A percentile compares a stretch with the other conserved stretches of the same genome.
These are phyloP conservation scores for Mythimna albipuncta DNA, from an alignment of 2,888 invertebrate species.

Conservation along the genomic window DNA sequence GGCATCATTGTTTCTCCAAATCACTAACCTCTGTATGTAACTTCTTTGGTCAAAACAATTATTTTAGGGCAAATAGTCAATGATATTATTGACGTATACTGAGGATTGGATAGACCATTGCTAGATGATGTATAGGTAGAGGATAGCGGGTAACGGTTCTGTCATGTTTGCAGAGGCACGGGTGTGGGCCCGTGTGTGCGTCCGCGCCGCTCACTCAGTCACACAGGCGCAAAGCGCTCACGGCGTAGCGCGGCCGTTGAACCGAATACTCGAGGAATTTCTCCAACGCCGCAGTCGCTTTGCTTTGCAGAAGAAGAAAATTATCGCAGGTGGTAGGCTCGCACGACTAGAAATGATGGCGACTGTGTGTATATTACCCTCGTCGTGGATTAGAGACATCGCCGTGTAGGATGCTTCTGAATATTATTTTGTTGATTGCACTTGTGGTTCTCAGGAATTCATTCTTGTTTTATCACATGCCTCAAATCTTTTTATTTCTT, in stretches of 20 bases:
- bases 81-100: slow-evolving; percentile 32
- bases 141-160: slow-evolving; percentile 87
- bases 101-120: slow-evolving; percentile 67
- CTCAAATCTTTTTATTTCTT: neutral
- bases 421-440: slow-evolving; percentile 3
- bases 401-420: neutral
- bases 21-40: neutral
- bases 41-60: slow-evolving; percentile 8
- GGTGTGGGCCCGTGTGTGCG: slow-evolving; percentile 82
- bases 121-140: slow-evolving; percentile 78
- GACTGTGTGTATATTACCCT: slow-evolving; percentile 19
- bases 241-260: slow-evolving; percentile 88
- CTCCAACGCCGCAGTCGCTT: slow-evolving; percentile 84
- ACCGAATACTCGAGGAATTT: slow-evolving; percentile 90
- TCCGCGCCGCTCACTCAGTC: slow-evolving; percentile 79
- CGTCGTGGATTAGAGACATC: neutral
- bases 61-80: slow-evolving; percentile 13
- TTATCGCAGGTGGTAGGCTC: slow-evolving; percentile 75
- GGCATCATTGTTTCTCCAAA: slow-evolving; percentile 5
- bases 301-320: slow-evolving; percentile 84
- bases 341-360: slow-evolving; percentile 56
- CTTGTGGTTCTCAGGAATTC: neutral
- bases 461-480: neutral
- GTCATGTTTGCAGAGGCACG: slow-evolving; percentile 86
- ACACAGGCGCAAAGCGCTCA: slow-evolving; percentile 80